These are phyloP conservation scores for Cyphomyrus discorhynchus DNA, from an alignment of 2,113 vertebrate species.

Conservation along the genomic window DNA sequence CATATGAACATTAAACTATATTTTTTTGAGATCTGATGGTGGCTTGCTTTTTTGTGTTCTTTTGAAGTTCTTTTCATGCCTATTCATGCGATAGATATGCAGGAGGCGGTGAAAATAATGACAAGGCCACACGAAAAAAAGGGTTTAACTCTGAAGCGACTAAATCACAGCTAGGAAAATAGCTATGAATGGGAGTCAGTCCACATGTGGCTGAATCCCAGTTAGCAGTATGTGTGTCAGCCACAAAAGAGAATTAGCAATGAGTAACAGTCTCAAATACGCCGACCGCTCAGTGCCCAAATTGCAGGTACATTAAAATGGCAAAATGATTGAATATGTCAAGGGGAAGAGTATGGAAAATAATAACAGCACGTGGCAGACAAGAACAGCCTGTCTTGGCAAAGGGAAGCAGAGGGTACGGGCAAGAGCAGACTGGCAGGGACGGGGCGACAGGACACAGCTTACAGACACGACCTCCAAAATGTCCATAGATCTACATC, in stretches of 20 bases:
- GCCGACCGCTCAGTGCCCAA: background rate
- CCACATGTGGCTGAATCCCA: background rate
- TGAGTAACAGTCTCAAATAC: background rate
- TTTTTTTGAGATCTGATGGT: constrained; percentile 64
- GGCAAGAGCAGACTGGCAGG: background rate
- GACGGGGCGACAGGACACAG: background rate
- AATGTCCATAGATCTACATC: background rate
- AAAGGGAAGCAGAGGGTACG: background rate
- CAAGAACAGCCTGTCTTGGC: background rate
- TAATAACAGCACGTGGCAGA: background rate
- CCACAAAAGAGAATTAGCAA: background rate
- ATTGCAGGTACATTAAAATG: background rate
- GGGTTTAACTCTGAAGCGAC: background rate
- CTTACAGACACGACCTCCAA: background rate
- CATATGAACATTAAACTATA: constrained; percentile 82
- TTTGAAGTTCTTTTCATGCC: constrained; percentile 1
- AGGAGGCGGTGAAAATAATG: background rate
- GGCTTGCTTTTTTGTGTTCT: constrained; percentile 18
- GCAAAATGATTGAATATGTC: background rate
- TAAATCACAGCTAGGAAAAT: background rate
- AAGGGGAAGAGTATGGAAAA: background rate
- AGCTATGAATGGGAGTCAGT: background rate
- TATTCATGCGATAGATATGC: background rate
- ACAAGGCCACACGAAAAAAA: background rate
- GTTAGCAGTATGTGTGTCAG: background rate